phyloP scores from a whole-genome alignment of 2,113 vertebrate genomes.

The Elephas maximus region DNA sequence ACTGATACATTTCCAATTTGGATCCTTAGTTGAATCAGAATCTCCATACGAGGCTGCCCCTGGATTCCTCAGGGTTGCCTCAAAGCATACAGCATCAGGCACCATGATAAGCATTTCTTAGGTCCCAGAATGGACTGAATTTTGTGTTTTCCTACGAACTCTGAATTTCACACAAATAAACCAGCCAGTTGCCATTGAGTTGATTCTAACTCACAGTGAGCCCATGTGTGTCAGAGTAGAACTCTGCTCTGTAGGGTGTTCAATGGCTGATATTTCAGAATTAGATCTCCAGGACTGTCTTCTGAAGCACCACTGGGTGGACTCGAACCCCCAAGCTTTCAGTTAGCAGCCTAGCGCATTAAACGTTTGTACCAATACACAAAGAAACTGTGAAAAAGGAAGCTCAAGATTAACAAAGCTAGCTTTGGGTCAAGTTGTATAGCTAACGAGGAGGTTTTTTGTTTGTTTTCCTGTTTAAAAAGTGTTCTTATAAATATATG shows the following conservation, averaged over 20 bases:
- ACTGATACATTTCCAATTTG: background rate
- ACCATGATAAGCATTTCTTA: background rate
- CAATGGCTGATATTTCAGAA: too few relatives aligned
- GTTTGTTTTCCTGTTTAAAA: background rate
- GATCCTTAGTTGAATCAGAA: background rate
- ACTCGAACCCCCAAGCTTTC: background rate
- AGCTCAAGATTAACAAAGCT: background rate
- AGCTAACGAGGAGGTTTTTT: background rate
- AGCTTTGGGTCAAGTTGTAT: background rate
- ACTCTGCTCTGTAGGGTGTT: background rate
- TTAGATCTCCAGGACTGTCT: too few relatives aligned
- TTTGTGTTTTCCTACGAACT: background rate
- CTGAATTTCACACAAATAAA: conserved; percentile 40
- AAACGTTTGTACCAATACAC: background rate
- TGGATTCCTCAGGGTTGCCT: background rate
- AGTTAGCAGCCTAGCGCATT: background rate
- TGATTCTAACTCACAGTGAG: background rate
- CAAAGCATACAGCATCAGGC: background rate
- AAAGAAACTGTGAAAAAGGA: conserved; percentile 20
- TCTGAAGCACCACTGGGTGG: too few relatives aligned
- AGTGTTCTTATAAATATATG: background rate
- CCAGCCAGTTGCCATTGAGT: background rate
- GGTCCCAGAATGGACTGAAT: background rate
- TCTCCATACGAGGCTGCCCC: conserved; percentile 30
- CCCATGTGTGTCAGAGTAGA: background rate